Percentiles rank a stretch among this genome's conserved stretches.
Conservation (phyloP, 1,140 invertebrate genomes). For the Drosophila truncata region DNA sequence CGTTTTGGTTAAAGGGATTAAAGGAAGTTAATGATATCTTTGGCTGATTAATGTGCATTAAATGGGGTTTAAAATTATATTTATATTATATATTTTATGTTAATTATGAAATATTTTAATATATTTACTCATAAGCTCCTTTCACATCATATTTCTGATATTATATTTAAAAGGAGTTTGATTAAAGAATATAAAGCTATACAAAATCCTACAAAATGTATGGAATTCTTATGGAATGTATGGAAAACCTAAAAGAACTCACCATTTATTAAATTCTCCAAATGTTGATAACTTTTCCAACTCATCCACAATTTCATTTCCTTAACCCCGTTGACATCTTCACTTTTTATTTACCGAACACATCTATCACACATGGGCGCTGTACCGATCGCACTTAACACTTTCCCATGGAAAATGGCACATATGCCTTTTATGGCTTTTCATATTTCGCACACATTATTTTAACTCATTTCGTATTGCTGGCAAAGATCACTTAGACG, state of each 20-base stretch:
- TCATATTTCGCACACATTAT: slow-evolving; percentile 58
- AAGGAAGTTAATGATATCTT: not conserved
- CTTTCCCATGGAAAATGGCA: slow-evolving; percentile 35
- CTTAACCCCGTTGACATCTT: not conserved
- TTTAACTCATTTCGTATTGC: slow-evolving; percentile 55
- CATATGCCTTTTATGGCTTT: slow-evolving; percentile 43
- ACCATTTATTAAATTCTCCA: not conserved
- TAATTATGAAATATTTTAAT: not conserved
- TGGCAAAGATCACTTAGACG: slow-evolving; percentile 19
- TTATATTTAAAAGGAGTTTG: not conserved
- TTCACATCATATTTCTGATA: not conserved
- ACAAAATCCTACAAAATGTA: not conserved
- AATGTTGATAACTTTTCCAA: no score
- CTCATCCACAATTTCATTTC: no score
- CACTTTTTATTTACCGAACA: slow-evolving; percentile 17
- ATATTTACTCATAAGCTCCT: no score
- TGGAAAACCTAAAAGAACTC: no score
- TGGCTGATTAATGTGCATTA: not conserved
- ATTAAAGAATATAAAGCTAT: not conserved
- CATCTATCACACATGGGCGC: slow-evolving; percentile 34
- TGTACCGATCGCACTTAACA: slow-evolving; percentile 21
- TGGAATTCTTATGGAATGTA: no score
- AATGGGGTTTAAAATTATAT: not conserved
- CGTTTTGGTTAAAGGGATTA: not conserved
- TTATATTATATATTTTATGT: not conserved